Evolutionary conservation across 2,888 invertebrate species (phyloP).

Genomic region (Hylaea fasciaria): DNA sequence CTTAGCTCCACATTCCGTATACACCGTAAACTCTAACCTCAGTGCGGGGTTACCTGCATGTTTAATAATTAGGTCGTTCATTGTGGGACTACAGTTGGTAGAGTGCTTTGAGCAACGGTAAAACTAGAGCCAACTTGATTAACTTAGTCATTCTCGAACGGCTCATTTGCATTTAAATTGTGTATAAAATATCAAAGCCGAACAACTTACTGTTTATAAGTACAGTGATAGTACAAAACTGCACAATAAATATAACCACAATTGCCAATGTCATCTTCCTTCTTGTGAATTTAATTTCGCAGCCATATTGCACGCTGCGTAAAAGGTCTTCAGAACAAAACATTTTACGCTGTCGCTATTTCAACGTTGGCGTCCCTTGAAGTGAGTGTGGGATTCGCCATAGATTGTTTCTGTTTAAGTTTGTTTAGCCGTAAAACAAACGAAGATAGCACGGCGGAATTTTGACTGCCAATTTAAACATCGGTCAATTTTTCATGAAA

Average conservation of each 20-base stretch:
- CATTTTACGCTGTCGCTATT: conserved; percentile 10
- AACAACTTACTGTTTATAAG: too few relatives aligned
- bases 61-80: conserved; percentile 17
- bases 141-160: conserved; percentile 8
- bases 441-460: too few relatives aligned
- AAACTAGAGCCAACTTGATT: conserved; percentile 9
- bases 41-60: conserved; percentile 9
- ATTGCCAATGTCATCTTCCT: not conserved
- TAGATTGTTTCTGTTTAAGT: too few relatives aligned
- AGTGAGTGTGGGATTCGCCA: too few relatives aligned
- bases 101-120: not conserved
- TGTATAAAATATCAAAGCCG: conserved; percentile 15
- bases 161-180: conserved; percentile 25
- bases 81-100: conserved; percentile 4
- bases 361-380: not conserved
- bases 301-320: conserved; percentile 5
- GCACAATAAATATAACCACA: too few relatives aligned
- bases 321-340: not conserved
- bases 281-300: conserved; percentile 6
- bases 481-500: too few relatives aligned
- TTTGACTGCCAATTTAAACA: too few relatives aligned
- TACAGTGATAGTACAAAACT: too few relatives aligned
- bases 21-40: not conserved
- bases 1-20: too few relatives aligned
- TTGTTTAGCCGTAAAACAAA: conserved; percentile 8